Evolutionary conservation across 1,140 invertebrate species (phyloP), one percentile per base, ranked within the genome.

Genomic region (Geopemphigus sp.): DNA sequence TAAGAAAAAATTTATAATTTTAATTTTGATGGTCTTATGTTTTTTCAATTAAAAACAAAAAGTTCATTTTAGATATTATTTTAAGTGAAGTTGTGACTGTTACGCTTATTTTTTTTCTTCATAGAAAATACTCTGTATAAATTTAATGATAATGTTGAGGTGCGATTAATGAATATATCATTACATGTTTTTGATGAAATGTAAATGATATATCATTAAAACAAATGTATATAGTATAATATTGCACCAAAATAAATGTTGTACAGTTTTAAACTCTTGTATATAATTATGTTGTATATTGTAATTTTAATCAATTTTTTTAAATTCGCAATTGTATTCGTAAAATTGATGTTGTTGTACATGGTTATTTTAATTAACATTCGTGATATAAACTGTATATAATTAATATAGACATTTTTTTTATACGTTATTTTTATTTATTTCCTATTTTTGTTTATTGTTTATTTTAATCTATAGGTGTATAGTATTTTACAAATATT

Each of bases 111-210:
- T 76, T 72, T 76, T 76, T 63, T 29, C 57, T 78, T 78, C 56
- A 78, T 78, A 78, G 74, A 78, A 47, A 63, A 78, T 78, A 78
- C 74, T 78, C 74, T 78, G 74, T 78, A 78, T 78, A 78, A 78
- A 74, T 74, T 57, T 78, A 61, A 78, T 78, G 63, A 26, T 78
- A 14, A 61, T 61, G 5, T 78, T 78, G 17, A 61, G 74, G 74
- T 78, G 74, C 74, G 61, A 78, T 61, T 78, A 78, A 47, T 61
- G 11, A 19, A 19, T 78, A 29, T 57, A 78, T 57, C 26, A 39
- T 32, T 26, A 56, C 17, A 22, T 59, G 45, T 78, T 61, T 78
- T 24, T 70, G 19, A 63, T 78, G 22, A 29, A 50, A 45, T 78
- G 29, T 24, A 45, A 22, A 45, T 53, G 32, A 59, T 76, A 45